Conservation (phyloP, 2,888 invertebrate genomes). For the Alentia gelatinosa region DNA sequence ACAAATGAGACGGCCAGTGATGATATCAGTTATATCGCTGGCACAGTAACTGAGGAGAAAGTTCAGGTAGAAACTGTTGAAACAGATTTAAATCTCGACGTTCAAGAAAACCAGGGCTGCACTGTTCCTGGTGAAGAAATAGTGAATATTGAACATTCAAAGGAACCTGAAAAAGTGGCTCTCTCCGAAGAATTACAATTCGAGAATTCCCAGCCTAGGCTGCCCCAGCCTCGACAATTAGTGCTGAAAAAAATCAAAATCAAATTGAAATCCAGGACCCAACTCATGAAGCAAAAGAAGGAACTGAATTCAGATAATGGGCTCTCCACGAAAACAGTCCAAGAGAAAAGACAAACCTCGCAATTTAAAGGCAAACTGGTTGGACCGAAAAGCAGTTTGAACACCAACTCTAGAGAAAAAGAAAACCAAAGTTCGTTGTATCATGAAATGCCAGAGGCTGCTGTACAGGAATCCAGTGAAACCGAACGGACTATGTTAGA, state of each 20-base stretch:
- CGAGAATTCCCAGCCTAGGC: background rate
- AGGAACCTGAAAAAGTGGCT: background rate
- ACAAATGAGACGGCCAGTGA: no score
- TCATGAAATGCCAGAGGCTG: background rate
- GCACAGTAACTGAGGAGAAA: no score
- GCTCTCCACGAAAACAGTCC: no score
- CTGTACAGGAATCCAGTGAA: background rate
- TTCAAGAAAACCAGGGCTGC: no score
- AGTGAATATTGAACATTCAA: background rate
- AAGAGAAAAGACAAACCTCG: background rate
- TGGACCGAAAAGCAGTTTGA: no score
- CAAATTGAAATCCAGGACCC: background rate
- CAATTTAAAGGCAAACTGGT: no score
- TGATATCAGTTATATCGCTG: no score
- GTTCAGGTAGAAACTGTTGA: no score
- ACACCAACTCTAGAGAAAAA: background rate
- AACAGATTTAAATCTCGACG: no score
- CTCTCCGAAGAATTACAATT: background rate
- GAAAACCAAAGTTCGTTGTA: background rate
- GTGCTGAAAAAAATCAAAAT: conserved; percentile 23
- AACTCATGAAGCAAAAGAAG: background rate
- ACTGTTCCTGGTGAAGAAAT: no score
- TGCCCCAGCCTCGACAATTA: background rate
- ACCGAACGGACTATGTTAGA: background rate
- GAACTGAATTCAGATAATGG: background rate